These are phyloP conservation scores for Bombus difficillimus DNA, from an alignment of 1,140 invertebrate species.

Conservation along the genomic window DNA sequence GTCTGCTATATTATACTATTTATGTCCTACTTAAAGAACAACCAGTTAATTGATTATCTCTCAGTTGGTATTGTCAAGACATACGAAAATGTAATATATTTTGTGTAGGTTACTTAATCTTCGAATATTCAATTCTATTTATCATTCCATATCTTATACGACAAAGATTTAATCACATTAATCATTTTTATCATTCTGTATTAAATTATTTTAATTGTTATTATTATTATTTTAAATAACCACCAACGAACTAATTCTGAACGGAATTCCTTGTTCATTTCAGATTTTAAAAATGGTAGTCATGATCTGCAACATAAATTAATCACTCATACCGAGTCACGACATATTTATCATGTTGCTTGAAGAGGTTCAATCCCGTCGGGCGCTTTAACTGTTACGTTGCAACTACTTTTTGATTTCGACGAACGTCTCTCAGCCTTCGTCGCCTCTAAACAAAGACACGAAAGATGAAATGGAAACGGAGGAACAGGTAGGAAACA, in stretches of 20 bases:
- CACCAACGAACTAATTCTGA: no score
- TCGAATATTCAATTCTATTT: neutral
- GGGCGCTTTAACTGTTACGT: slow-evolving; percentile 38
- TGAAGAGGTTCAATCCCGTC: neutral
- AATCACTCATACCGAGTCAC: slow-evolving; percentile 37
- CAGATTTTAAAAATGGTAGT: no score
- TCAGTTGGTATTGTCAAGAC: no score
- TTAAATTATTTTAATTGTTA: neutral
- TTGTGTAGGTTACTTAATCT: neutral
- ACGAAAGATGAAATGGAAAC: slow-evolving; percentile 19
- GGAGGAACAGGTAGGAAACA: slow-evolving; percentile 22
- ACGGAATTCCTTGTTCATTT: no score
- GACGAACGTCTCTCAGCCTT: neutral
- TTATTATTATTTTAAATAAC: no score
- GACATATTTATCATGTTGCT: slow-evolving; percentile 48
- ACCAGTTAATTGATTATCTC: no score
- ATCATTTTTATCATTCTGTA: neutral
- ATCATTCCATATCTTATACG: neutral
- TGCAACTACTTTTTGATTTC: slow-evolving; percentile 45
- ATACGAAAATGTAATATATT: no score
- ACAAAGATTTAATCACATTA: no score
- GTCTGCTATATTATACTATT: no score
- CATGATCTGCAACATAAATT: slow-evolving; percentile 32
- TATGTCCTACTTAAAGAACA: no score
- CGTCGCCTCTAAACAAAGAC: neutral